Conservation (phyloP, 2,797 vertebrate genomes). For the Microtus californicus region DNA sequence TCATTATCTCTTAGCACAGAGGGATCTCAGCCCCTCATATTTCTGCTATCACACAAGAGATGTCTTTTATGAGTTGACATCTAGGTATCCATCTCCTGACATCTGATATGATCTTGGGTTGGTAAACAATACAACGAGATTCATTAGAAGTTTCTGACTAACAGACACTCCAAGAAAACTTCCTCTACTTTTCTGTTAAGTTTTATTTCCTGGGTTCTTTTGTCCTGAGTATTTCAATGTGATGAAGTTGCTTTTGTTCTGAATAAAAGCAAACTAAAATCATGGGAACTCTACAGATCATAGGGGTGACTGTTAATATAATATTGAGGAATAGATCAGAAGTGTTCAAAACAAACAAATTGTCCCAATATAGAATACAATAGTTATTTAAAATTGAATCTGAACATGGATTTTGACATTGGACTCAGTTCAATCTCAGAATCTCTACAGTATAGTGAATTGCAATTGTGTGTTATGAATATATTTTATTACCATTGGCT, state of each 20-base stretch:
- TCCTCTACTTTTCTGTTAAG: conserved; percentile 59
- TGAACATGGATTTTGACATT: conserved; percentile 43
- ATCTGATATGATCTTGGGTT: conserved; percentile 71
- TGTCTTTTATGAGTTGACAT: conserved; percentile 67
- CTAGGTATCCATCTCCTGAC: conserved; percentile 66
- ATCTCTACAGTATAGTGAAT: not conserved
- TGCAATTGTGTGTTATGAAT: not conserved
- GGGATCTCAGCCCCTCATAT: conserved; percentile 31
- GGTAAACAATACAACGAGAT: conserved; percentile 71
- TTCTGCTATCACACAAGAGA: conserved; percentile 38
- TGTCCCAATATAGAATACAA: not conserved
- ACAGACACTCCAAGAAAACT: conserved; percentile 65
- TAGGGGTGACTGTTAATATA: not conserved
- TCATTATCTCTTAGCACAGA: conserved; percentile 76
- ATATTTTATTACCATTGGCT: too few species aligned
- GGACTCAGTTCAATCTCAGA: not conserved
- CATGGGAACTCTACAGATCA: not conserved
- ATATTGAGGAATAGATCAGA: conserved; percentile 16
- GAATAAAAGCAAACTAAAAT: conserved; percentile 64
- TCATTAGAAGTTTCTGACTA: conserved; percentile 75
- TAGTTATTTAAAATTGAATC: not conserved
- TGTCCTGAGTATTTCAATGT: conserved; percentile 60
- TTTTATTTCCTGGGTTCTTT: conserved; percentile 67
- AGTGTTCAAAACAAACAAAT: conserved; percentile 25
- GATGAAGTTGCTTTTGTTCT: conserved; percentile 37